phyloP scores from a whole-genome alignment of 2,797 vertebrate genomes.

The Erethizon dorsatum region DNA sequence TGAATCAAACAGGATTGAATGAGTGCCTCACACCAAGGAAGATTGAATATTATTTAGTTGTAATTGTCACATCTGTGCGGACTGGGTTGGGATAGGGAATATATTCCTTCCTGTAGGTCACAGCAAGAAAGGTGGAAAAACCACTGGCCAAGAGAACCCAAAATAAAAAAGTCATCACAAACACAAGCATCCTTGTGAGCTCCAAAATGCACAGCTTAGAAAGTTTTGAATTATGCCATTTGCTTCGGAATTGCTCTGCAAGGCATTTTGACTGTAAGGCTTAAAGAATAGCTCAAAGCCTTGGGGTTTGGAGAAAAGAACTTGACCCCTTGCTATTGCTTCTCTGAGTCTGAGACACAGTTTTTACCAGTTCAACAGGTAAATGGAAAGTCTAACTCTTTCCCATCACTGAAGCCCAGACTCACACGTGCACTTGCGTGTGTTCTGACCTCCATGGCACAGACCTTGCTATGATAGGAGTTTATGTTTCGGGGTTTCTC shows the following conservation, averaged over 20 bases:
- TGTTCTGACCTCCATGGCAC: fast-evolving
- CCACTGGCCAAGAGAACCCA: background rate
- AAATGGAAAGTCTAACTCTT: background rate
- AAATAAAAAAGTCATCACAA: background rate
- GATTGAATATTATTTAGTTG: background rate
- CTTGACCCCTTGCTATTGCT: background rate
- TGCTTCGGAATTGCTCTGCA: background rate
- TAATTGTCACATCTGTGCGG: background rate
- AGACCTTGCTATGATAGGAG: background rate
- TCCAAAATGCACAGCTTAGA: too few relatives aligned
- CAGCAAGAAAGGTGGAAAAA: background rate
- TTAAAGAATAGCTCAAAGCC: background rate
- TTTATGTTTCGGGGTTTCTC: background rate
- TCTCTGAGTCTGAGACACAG: background rate
- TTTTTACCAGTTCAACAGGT: background rate
- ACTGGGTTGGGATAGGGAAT: background rate
- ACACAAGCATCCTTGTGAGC: background rate
- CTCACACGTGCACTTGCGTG: background rate
- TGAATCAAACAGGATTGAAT: background rate
- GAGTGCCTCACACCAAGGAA: background rate
- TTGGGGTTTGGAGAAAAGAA: background rate
- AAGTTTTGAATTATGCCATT: background rate
- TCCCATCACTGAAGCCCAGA: background rate
- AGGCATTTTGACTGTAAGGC: background rate
- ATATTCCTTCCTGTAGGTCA: background rate